Evolutionary conservation across 1,140 invertebrate species (phyloP).

Genomic region (Sipha flava): DNA sequence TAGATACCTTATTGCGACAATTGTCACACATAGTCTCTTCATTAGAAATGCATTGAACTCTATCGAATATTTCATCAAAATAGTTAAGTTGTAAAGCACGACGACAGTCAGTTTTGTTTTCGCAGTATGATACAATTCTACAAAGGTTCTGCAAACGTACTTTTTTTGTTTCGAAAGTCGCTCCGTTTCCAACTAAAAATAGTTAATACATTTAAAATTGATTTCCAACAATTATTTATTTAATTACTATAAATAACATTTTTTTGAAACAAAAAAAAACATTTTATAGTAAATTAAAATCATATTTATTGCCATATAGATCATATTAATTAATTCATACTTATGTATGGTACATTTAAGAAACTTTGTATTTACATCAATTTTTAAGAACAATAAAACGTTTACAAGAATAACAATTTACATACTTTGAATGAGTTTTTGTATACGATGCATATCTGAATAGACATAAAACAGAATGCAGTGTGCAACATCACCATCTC

Average conservation of each 20-base stretch:
- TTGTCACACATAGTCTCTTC: constrained; percentile 74
- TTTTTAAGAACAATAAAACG: too few relatives aligned
- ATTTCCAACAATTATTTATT: too few relatives aligned
- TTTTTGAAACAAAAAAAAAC: too few relatives aligned
- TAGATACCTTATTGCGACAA: constrained; percentile 61
- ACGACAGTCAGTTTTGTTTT: constrained; percentile 84
- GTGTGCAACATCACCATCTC: constrained; percentile 72
- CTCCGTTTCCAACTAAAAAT: constrained; percentile 40
- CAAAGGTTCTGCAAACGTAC: constrained; percentile 80
- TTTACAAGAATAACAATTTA: too few relatives aligned
- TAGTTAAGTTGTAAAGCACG: constrained; percentile 79
- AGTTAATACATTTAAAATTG: not conserved
- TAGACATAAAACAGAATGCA: constrained; percentile 87
- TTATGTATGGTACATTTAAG: too few relatives aligned
- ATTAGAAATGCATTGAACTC: constrained; percentile 52
- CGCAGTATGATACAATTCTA: constrained; percentile 82
- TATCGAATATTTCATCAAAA: constrained; percentile 82
- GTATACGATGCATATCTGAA: constrained; percentile 64
- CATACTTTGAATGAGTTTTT: constrained; percentile 66
- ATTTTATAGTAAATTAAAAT: not conserved
- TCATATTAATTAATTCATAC: too few relatives aligned
- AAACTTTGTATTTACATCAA: too few relatives aligned
- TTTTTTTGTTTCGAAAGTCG: constrained; percentile 52
- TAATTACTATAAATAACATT: too few relatives aligned
- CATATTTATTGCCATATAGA: not conserved